Evolutionary conservation across 2,113 vertebrate genomes (phyloP).

Genomic region (Chunga burmeisteri): DNA sequence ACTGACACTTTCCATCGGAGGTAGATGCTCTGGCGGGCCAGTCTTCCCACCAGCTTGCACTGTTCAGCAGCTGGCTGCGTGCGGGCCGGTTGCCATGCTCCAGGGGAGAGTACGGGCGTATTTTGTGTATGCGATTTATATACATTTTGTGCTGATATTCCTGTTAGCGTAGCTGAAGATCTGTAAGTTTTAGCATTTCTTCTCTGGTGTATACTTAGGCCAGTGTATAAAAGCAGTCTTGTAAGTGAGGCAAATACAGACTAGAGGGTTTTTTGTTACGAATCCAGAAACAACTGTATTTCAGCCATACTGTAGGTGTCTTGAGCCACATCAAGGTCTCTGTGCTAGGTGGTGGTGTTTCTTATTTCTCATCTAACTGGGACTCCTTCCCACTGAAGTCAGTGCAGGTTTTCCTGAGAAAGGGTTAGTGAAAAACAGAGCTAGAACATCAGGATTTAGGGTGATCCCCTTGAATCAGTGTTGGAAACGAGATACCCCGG

Average conservation of each 20-base stretch:
- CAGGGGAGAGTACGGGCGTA: rapidly evolving
- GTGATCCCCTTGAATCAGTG: neutral
- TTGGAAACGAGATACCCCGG: neutral
- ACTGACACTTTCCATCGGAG: neutral
- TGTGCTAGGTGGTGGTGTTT: neutral
- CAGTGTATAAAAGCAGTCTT: neutral
- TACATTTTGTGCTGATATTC: neutral
- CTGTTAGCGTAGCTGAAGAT: neutral
- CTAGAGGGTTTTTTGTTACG: neutral
- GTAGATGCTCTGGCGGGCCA: neutral
- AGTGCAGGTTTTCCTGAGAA: neutral
- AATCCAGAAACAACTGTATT: constrained; percentile 11
- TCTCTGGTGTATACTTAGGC: neutral
- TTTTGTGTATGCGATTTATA: neutral
- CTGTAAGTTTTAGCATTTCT: neutral
- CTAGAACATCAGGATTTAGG: neutral
- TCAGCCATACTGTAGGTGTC: neutral
- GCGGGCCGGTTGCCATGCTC: rapidly evolving
- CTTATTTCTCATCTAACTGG: neutral
- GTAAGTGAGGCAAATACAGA: neutral
- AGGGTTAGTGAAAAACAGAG: neutral
- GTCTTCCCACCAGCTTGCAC: neutral
- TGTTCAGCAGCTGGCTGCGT: neutral
- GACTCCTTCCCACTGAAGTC: neutral
- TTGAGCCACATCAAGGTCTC: neutral